Evolutionary conservation across 2,113 vertebrate genomes (phyloP), one percentile per base, ranked within the genome.

Genomic region (Lethenteron camtschaticum): DNA sequence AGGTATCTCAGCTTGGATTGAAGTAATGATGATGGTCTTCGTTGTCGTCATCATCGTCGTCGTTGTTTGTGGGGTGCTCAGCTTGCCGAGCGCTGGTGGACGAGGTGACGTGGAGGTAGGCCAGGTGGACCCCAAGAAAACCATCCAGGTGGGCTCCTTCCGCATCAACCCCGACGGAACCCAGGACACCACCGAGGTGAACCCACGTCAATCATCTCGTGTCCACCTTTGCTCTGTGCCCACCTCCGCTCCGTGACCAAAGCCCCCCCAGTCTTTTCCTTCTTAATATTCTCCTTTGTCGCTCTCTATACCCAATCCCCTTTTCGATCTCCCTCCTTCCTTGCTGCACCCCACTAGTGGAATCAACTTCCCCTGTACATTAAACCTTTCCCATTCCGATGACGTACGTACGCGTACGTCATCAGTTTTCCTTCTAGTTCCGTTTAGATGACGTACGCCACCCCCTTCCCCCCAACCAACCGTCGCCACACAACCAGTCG

Each of bases 131-230:
- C 88, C 89, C 24, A 85, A 86, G 78, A 96, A 89, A 78, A 89
- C 83, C 76, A 90, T 90, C 79, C 87, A 95, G 79, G 87, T 88
- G 13, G 90, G 89, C 70, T 94, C 91, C 1, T 97, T 91, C 76
- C 82, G 88, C 59, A 92, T 97, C 79, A 96, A 95, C 74, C 91
- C 90, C 0, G 90, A 97, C 9, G 92, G 92, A 73, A 90, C 85
- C 77, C 91, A 95, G 76, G 92, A 89, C 1, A 81, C 91, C 10
- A 81, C 83, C 77, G 90, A 94, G 88, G 92, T 92, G 79, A 83
- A 74, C 9, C 10, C 9, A 41, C 41, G 41, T 41, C 41, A 41
- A 41, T 24, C 24, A 24, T 63, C 59, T 63, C 59, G 16, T 63
- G 59, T 63, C 41, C 41, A 41, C 41, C 41, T 41, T 3, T 5